phyloP scores from a whole-genome alignment of 2,888 invertebrate species.

The Drosophila vallismaia region DNA sequence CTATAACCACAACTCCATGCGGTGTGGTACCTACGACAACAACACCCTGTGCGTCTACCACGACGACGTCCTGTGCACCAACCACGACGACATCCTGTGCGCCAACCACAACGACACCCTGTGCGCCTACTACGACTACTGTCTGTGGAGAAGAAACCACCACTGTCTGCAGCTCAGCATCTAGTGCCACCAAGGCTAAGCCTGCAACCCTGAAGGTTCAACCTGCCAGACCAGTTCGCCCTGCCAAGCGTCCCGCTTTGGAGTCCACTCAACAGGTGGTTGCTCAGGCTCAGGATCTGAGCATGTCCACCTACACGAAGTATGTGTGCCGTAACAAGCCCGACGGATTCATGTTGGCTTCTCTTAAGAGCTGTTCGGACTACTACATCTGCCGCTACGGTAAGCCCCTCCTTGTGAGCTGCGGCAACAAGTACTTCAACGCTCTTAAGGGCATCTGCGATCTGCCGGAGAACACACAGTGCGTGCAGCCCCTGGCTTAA shows the following conservation, averaged over 20 bases:
- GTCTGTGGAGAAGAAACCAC: constrained; percentile 19
- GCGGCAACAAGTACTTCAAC: constrained; percentile 76
- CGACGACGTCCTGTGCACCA: constrained; percentile 31
- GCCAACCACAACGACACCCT: constrained; percentile 14
- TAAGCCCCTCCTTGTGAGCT: constrained; percentile 64
- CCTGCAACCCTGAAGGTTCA: constrained; percentile 44
- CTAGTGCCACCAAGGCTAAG: constrained; percentile 11
- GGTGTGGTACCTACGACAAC: neutral
- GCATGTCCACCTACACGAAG: constrained; percentile 57
- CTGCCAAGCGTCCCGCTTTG: constrained; percentile 6
- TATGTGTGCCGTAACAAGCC: constrained; percentile 71
- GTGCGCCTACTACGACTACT: constrained; percentile 9
- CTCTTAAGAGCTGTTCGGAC: constrained; percentile 73
- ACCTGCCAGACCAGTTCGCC: constrained; percentile 47
- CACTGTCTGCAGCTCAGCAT: constrained; percentile 17
- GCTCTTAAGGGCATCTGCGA: constrained; percentile 76
- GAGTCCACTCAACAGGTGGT: constrained; percentile 13
- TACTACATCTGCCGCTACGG: constrained; percentile 75
- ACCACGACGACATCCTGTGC: constrained; percentile 19
- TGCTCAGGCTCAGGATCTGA: constrained; percentile 36
- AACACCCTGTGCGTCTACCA: constrained; percentile 4
- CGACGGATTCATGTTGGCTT: constrained; percentile 77
- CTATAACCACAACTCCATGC: constrained; percentile 29
- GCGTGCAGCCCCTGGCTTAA: constrained; percentile 57
- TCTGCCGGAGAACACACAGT: constrained; percentile 75